Base-by-base conservation (phyloP, 2,113 vertebrate species). In the Pontoporia blainvillei region DNA sequence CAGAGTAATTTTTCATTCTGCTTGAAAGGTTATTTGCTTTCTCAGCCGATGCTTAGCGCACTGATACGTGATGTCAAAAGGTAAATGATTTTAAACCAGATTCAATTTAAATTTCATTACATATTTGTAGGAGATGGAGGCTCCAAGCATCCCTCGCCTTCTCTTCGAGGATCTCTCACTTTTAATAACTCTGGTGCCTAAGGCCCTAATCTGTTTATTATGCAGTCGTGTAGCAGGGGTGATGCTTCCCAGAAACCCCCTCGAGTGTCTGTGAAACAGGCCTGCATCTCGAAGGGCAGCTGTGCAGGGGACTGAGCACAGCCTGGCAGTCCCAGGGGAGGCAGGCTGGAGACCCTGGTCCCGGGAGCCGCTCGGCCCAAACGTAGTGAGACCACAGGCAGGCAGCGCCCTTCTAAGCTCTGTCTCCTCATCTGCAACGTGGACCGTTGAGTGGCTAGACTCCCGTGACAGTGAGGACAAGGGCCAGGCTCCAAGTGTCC, bases 1-100 rank as follows among this genome's bases (percentile, higher is more conserved):
- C 98, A 99, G 98, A 97, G 98, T 98, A 98, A 99, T 99, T 99
- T 99, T 99, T 99, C 98, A 98, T 99, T 97, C 96, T 98, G 85
- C 97, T 98, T 98, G 98, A 98, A 93, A 97, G 98, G 98, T 98
- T 98, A 99, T 98, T 99, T 99, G 98, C 98, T 98, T 98, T 98
- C 98, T 97, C 90, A 97, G 98, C 98, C 94, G 95, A 96, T 98
- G 96, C 95, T 97, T 90, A 96, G 96, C 90, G 95, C 96, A 96
- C 93, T 98, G 98, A 99, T 98, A 67, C 98, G 97, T 97, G 98
- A 98, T 98, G 98, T 98, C 97, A 84, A 98, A 98, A 98, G 98
- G 98, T 98, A 98, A 99, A 99, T 99, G 98, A 98, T 99, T 99
- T 98, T 98, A 98, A 99, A 98, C 98, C 99, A 98, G 98, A 98